A percentile compares a stretch with the other conserved stretches of the same genome.
Conservation (phyloP, 64 coral and sea anemone genomes). For the Pachyseris speciosa region DNA sequence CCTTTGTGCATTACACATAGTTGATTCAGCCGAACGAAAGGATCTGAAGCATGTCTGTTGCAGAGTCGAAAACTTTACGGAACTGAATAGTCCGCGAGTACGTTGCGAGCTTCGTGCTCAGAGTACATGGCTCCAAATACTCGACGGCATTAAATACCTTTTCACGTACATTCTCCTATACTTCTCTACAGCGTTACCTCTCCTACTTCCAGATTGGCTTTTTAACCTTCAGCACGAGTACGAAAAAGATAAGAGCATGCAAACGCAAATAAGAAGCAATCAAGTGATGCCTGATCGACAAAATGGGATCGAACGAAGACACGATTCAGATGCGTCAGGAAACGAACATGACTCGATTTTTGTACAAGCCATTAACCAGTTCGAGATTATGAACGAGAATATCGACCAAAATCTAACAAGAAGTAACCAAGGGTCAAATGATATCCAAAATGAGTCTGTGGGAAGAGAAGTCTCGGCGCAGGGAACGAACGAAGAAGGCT, state of each 20-base stretch:
- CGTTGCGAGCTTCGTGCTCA: not conserved
- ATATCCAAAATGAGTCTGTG: not conserved
- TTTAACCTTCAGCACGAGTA: not conserved
- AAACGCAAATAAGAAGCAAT: not conserved
- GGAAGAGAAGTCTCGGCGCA: not conserved
- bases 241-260: not conserved
- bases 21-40: not conserved
- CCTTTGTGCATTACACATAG: not conserved
- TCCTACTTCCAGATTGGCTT: not conserved
- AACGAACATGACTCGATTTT: not conserved
- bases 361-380: not conserved
- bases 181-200: not conserved
- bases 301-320: not conserved
- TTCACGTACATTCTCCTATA: rapidly evolving
- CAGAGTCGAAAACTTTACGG: not conserved
- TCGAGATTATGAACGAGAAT: not conserved
- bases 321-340: not conserved
- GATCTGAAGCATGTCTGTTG: not conserved
- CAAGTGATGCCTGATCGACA: not conserved
- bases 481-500: not conserved
- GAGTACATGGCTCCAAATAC: not conserved
- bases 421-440: not conserved
- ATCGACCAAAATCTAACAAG: not conserved
- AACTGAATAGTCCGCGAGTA: not conserved
- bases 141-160: not conserved